Base-by-base conservation (phyloP, 2,797 vertebrate species). In the Cuculus canorus region DNA sequence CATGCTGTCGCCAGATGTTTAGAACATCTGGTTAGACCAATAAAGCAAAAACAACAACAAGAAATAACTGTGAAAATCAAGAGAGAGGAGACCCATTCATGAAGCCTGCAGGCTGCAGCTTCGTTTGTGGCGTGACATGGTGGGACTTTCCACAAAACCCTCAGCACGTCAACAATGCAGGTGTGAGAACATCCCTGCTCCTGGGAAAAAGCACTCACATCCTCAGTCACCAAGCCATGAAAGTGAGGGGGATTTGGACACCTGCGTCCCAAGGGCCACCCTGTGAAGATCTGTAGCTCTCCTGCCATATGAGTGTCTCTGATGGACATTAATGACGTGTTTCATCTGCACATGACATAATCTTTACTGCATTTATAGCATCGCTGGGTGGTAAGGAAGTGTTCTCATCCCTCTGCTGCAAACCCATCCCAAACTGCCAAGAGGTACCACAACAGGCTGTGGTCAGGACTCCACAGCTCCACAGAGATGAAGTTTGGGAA, bases 1-100 rank as follows among this genome's bases (percentile, higher is more conserved):
- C 96, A 96, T 53, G 60, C 84, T 18, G 59, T 14, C 12, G 8
- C 97, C 97, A 98, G 97, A 98, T 97, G 97, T 96, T 86, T 18
- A 21, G 77, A 92, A 96, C 97, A 98, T 97, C 96, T 97, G 97
- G 94, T 57, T 91, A 69, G 95, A 41, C 76, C 82, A 92, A 52
- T 97, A 95, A 86, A 96, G 92, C 53, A 66, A 77, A 86, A 82
- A 33, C 84, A 93, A 82, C 66, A 83, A 41, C 70, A 65, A 52
- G 33, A 88, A 93, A 50, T 17, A 48, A 92, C 78, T 6, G 57
- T 1, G 84, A 2, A 22, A 19, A 54, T 50, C 24, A 35, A 50
- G 18, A 33, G 47, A 75, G 47, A 87, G 84, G 37, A 88, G 33
- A 32, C 3, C 0, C 25, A 6, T 32, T 19, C 41, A 1, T 3